phyloP scores from a whole-genome alignment of 2,113 vertebrate species.

The Bolborhynchus lineola region DNA sequence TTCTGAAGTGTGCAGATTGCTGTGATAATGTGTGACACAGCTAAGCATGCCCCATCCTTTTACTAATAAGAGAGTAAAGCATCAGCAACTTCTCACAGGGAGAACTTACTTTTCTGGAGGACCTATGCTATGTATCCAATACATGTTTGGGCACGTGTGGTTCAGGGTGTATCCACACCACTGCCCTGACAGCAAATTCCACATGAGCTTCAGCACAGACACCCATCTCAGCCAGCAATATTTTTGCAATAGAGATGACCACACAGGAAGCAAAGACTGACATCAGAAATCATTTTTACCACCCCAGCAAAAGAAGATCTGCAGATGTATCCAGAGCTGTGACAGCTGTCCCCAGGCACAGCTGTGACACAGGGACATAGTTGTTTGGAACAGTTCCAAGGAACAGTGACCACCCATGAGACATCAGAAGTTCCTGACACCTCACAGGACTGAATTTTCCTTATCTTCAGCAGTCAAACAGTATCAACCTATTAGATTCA shows the following conservation, averaged over 20 bases:
- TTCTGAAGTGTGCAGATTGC: not conserved
- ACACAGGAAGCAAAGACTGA: not conserved
- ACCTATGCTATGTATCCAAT: not conserved
- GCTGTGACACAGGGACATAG: not conserved
- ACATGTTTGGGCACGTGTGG: rapidly evolving
- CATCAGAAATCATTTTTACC: not conserved
- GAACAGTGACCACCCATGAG: not conserved
- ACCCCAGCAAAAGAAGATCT: rapidly evolving
- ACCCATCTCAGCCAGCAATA: not conserved
- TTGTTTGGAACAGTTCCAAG: not conserved
- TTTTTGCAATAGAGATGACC: not conserved
- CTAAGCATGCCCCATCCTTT: not conserved
- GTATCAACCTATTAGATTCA: not conserved
- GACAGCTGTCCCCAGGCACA: not conserved
- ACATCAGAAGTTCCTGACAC: not conserved
- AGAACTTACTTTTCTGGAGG: not conserved
- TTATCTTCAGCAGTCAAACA: not conserved
- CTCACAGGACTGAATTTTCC: not conserved
- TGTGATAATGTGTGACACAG: not conserved
- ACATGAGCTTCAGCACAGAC: not conserved
- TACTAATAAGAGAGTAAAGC: not conserved
- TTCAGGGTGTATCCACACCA: rapidly evolving
- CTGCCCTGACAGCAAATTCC: not conserved
- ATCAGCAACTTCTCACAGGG: not conserved
- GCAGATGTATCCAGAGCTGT: not conserved